Evolutionary conservation across 2,888 invertebrate genomes (phyloP).

Genomic region (Cotesia congregata): DNA sequence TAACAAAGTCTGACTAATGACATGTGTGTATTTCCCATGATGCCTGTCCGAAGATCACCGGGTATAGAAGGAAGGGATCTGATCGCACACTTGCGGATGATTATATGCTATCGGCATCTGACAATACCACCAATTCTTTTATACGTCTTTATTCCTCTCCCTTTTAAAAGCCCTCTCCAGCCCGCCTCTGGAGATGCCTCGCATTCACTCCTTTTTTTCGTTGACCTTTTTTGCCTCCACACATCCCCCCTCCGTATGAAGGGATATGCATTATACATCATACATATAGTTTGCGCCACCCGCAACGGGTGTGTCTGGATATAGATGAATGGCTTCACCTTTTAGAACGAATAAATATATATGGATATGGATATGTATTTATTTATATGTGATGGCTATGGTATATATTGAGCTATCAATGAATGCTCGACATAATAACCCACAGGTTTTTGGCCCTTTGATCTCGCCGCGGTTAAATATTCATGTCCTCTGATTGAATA

Average conservation of each 20-base stretch:
- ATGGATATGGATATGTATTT: background rate
- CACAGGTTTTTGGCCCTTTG: slow-evolving; percentile 16
- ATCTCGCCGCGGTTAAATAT: slow-evolving; percentile 11
- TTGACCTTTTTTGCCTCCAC: slow-evolving; percentile 8
- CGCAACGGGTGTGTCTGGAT: slow-evolving; percentile 1
- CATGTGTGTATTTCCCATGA: slow-evolving; percentile 66
- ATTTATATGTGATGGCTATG: background rate
- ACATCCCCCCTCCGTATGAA: background rate
- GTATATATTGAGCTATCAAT: background rate
- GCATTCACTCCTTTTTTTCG: background rate
- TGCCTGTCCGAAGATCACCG: slow-evolving; percentile 18
- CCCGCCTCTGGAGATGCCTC: background rate
- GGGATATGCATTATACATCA: background rate
- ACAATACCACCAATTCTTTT: slow-evolving; percentile 54
- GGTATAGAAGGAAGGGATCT: background rate
- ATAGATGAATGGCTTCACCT: slow-evolving; percentile 16
- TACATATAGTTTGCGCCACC: background rate
- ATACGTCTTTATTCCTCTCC: background rate
- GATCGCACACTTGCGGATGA: slow-evolving; percentile 47
- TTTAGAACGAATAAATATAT: background rate
- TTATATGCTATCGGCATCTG: slow-evolving; percentile 64
- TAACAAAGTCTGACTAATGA: slow-evolving; percentile 54
- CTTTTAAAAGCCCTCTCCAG: background rate
- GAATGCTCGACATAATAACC: slow-evolving; percentile 1
- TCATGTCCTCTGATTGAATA: slow-evolving; percentile 18